Base-by-base conservation (phyloP, 1,140 invertebrate species). In the Drosophila sp. region DNA sequence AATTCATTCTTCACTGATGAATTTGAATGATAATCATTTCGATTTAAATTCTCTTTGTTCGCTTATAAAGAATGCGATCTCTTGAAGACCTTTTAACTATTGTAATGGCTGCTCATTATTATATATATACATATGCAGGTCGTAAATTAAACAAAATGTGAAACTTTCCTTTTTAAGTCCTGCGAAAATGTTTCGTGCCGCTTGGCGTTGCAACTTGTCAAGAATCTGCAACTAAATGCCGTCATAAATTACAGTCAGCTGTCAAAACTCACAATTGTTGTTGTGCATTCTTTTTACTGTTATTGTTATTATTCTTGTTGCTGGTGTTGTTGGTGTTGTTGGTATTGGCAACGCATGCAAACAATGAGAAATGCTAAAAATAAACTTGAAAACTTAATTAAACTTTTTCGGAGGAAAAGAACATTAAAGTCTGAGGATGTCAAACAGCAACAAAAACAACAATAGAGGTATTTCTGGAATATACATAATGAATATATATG, bases 301-400 rank as follows among this genome's bases (percentile, higher is more conserved):
- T 54, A 29, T 16, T 43, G 8, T 36, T 57, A 8, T 54, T 38
- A 8, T 54, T 46, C 11, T 34, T 34, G 61, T 54, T 73, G 56
- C 27, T 78, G 53, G 27, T 62, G 56, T 38, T 34, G 51, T 57
- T 67, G 36, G 46, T 65, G 13, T 54, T 54, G 27, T 32, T 29
- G 16, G 38, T 8, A n/a, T 11, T 14, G 67, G 46, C 72, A 61
- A 67, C 48, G 62, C 78, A 83, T 83, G 81, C 81, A 86, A 83
- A 72, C 61, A 76, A 76, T 62, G 63, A 18, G 70, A 43, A 48
- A 51, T 45, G 70, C 64, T 87, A 87, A 84, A 84, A 87, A 87
- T 87, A 87, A 87, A 86, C 66, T 80, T 65, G 74, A 74, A 84
- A 84, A 87, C 82, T 81, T 87, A 87, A 84, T 87, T 84, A 87